Conservation (phyloP, 1,140 invertebrate genomes). For the Cyclina sinensis region DNA sequence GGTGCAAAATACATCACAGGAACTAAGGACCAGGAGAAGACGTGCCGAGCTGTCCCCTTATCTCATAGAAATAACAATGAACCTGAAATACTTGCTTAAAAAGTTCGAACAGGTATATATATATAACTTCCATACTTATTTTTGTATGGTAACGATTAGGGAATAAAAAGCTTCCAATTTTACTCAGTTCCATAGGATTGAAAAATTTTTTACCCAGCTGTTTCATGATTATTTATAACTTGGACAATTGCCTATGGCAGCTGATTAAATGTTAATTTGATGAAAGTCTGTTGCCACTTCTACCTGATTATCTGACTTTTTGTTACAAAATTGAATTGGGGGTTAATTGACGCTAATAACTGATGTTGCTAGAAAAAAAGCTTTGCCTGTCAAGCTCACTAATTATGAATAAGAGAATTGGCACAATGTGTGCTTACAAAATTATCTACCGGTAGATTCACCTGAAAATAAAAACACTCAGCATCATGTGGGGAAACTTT, state of each 20-base stretch:
- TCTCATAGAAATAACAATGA: slow-evolving; percentile 66
- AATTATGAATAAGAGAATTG: neutral
- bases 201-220: slow-evolving; percentile 41
- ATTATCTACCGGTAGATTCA: neutral
- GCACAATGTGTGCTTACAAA: neutral
- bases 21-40: slow-evolving; percentile 42
- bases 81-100: slow-evolving; percentile 57
- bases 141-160: neutral
- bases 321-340: slow-evolving; percentile 15
- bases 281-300: slow-evolving; percentile 15
- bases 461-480: neutral
- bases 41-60: slow-evolving; percentile 55
- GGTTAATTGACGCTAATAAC: slow-evolving; percentile 28
- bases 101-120: slow-evolving; percentile 68
- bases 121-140: neutral
- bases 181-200: neutral
- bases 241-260: slow-evolving; percentile 13
- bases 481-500: too few species aligned
- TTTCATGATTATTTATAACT: slow-evolving; percentile 19
- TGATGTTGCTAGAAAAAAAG: neutral
- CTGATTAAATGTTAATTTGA: slow-evolving; percentile 20
- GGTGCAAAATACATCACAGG: slow-evolving; percentile 45
- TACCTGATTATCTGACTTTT: slow-evolving; percentile 1
- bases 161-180: neutral
- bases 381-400: neutral